Percentiles rank a stretch among this genome's conserved stretches.
phyloP scores from a whole-genome alignment of 2,797 vertebrate genomes.

The Podarcis siculus region DNA sequence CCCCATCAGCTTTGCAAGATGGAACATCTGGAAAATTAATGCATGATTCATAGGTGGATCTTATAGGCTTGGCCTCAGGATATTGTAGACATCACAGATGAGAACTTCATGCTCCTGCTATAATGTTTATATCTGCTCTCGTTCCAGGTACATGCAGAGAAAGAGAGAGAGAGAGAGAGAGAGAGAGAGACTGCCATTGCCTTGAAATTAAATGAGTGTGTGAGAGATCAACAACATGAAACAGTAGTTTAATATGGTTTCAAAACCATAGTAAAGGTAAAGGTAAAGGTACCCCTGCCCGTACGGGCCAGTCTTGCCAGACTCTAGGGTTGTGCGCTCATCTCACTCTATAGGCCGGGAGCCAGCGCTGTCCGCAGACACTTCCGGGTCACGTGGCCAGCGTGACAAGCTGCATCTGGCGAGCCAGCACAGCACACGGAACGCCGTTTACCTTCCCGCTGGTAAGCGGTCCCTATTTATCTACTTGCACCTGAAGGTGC shows the following conservation, averaged over 20 bases:
- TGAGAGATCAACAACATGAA: neutral
- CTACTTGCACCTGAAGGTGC: no score
- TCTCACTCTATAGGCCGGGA: no score
- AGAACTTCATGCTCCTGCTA: constrained; percentile 44
- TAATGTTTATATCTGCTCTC: neutral
- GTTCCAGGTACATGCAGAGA: neutral
- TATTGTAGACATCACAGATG: constrained; percentile 11
- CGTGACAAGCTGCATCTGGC: no score
- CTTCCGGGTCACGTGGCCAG: no score
- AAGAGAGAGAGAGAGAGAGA: neutral
- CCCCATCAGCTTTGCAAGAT: neutral
- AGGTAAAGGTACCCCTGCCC: no score
- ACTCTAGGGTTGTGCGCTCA: no score
- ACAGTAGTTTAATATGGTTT: neutral
- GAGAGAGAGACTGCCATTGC: neutral
- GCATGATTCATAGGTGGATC: constrained; percentile 2
- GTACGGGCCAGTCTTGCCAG: no score
- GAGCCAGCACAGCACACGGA: no score
- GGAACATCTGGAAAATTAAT: constrained; percentile 48
- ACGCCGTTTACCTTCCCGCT: no score
- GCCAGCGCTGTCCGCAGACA: no score
- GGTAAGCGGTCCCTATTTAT: no score
- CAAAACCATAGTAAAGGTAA: no score
- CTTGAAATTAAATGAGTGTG: neutral
- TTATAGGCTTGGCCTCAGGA: constrained; percentile 27